These are phyloP conservation scores for Sarcophaga variegata DNA, from an alignment of 2,888 invertebrate species.

Conservation along the genomic window DNA sequence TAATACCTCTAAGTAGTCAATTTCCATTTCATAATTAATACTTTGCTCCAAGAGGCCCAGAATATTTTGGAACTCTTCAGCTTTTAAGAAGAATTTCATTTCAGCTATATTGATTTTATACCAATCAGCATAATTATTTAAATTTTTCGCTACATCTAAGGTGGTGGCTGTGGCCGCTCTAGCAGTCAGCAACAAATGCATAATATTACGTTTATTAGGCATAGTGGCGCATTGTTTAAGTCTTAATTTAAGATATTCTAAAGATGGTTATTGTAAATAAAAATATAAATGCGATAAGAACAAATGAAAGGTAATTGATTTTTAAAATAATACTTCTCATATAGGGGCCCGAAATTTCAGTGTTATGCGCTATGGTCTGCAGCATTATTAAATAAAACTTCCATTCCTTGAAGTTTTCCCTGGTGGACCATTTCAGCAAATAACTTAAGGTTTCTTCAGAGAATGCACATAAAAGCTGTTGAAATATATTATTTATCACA, in stretches of 20 bases:
- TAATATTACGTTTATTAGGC: constrained; percentile 71
- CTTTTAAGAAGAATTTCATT: constrained; percentile 77
- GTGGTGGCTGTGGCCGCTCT: constrained; percentile 76
- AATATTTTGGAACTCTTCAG: constrained; percentile 75
- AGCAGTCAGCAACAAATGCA: constrained; percentile 77
- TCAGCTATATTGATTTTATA: constrained; percentile 79
- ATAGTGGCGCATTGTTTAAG: constrained; percentile 73
- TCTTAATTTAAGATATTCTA: constrained; percentile 77
- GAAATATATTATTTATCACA: not conserved
- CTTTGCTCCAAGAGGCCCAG: constrained; percentile 75
- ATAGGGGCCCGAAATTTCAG: constrained; percentile 68
- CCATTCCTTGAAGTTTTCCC: constrained; percentile 76
- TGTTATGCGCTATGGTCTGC: constrained; percentile 73
- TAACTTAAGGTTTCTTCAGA: constrained; percentile 71
- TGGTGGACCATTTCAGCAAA: constrained; percentile 75
- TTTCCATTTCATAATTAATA: constrained; percentile 76
- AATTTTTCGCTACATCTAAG: constrained; percentile 74
- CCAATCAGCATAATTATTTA: constrained; percentile 79
- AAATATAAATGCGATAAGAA: not conserved
- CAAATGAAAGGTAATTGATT: not conserved
- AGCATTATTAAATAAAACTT: constrained; percentile 78
- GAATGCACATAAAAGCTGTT: constrained; percentile 22
- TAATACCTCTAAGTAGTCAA: constrained; percentile 77
- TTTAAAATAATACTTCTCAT: constrained; percentile 74
- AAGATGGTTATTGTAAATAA: constrained; percentile 4